Evolutionary conservation across 1,140 invertebrate species (phyloP).

Genomic region (Dinothrombium tinctorium): DNA sequence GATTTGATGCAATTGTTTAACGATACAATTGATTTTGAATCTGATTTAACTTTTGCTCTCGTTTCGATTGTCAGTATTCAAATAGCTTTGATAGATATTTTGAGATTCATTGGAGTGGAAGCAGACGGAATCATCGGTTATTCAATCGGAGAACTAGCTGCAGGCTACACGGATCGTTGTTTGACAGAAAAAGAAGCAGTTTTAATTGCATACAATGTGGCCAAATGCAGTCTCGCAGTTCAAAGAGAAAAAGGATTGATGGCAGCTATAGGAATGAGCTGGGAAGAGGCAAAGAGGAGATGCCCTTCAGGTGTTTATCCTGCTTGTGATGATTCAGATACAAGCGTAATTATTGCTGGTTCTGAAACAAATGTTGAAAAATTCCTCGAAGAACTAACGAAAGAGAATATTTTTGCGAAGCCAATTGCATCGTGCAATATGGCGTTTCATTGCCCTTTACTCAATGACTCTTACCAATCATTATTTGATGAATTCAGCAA

Average conservation of each 20-base stretch:
- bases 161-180: constrained; percentile 85
- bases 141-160: constrained; percentile 79
- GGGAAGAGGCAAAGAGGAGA: constrained; percentile 47
- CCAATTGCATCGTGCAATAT: constrained; percentile 60
- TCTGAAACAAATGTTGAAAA: constrained; percentile 37
- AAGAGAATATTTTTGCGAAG: constrained; percentile 58
- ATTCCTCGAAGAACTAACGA: constrained; percentile 43
- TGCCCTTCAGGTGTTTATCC: constrained; percentile 50
- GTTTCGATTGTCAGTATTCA: constrained; percentile 83
- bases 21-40: constrained; percentile 43
- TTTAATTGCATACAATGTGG: constrained; percentile 61
- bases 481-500: constrained; percentile 46
- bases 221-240: constrained; percentile 39
- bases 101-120: constrained; percentile 45
- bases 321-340: constrained; percentile 76
- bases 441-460: constrained; percentile 84
- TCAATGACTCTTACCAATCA: constrained; percentile 52
- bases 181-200: constrained; percentile 76
- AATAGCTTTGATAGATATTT: constrained; percentile 63
- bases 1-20: constrained; percentile 56
- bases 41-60: constrained; percentile 62
- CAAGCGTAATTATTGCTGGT: constrained; percentile 79
- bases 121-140: constrained; percentile 88
- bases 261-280: constrained; percentile 55
- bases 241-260: constrained; percentile 44